Base-by-base conservation (phyloP, 1,140 invertebrate genomes). In the Drosophila ambigua region DNA sequence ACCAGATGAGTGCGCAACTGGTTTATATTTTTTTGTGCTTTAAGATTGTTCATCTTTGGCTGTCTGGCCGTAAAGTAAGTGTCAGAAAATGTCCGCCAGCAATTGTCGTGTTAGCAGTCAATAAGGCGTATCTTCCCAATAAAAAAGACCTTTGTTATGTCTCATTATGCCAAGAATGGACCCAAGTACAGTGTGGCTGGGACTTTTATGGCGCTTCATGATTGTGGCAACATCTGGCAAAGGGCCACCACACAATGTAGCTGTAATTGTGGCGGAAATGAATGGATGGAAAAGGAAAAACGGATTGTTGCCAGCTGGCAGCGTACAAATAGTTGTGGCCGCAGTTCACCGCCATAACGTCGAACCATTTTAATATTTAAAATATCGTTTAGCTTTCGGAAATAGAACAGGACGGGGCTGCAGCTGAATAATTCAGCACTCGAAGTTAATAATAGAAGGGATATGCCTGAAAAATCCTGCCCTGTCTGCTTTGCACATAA, bases 231-330 rank as follows among this genome's bases (percentile, higher is more conserved):
- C 28, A 60, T 60, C 28, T 61, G 48, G 31, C 48, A 5, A 43
- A 16, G 5, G 15, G 35, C 23, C 11, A 23, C 51, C 51, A 23
- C 15, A 55, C 26, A 61, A 35, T 41, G 24, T n/a, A 28, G 11
- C 26, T 26, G 20, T 44, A 60, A 60, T 51, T 45, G 9, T 6
- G 9, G 15, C 7, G 26, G 41, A 28, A 44, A 35, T 26, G 11
- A 2, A 23, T 60, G 8, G 15, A 41, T 53, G 39, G 51, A 20
- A 45, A 61, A 11, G n/a, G 15, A 16, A 53, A 15, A 45, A 63
- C 62, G 49, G 64, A 59, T 28, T 2, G n/a, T 8, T 4, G 35
- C 49, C 58, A 67, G 41, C 15, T 53, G 64, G 28, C 57, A 61
- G 9, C 24, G 9, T 9, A 16, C 2, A 20, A 39, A 39, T 39